These are phyloP conservation scores for Actinia equina DNA, from an alignment of 64 coral and sea anemone species.

Conservation along the genomic window DNA sequence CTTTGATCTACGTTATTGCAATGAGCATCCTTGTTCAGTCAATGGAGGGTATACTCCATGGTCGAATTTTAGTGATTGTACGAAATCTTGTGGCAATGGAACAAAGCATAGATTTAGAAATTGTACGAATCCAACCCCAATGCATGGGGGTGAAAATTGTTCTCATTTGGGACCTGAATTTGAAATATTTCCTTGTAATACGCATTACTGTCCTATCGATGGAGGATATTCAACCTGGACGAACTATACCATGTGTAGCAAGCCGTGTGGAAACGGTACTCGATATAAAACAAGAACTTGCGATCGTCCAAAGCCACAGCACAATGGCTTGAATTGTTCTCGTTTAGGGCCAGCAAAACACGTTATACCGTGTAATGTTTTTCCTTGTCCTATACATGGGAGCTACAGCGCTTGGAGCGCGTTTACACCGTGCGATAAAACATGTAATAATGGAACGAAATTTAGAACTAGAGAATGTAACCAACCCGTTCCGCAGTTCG, in stretches of 20 bases:
- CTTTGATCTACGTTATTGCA: constrained; percentile 33
- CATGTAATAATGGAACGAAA: constrained; percentile 35
- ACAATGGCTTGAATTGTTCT: constrained; percentile 48
- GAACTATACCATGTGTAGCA: constrained; percentile 23
- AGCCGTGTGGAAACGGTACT: constrained; percentile 48
- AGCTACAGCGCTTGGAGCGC: constrained; percentile 29
- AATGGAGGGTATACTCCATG: constrained; percentile 44
- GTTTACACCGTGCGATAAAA: constrained; percentile 29
- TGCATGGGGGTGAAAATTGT: constrained; percentile 42
- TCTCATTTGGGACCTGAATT: constrained; percentile 44
- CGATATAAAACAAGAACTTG: constrained; percentile 33
- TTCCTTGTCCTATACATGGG: constrained; percentile 54
- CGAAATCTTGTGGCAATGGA: constrained; percentile 52
- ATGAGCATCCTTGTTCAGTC: constrained; percentile 48
- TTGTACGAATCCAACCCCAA: constrained; percentile 54
- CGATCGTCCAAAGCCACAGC: constrained; percentile 26
- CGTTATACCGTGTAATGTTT: constrained; percentile 22
- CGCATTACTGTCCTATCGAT: constrained; percentile 39
- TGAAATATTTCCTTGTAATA: constrained; percentile 48
- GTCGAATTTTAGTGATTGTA: constrained; percentile 58
- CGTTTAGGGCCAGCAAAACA: constrained; percentile 26
- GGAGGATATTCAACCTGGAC: constrained; percentile 57
- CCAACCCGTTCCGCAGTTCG: constrained; percentile 43
- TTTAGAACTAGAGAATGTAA: constrained; percentile 42
- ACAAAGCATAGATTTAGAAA: constrained; percentile 38